Evolutionary conservation across 2,888 invertebrate genomes (phyloP), one percentile per base, ranked within the genome.

Genomic region (Agrochola circellaris): DNA sequence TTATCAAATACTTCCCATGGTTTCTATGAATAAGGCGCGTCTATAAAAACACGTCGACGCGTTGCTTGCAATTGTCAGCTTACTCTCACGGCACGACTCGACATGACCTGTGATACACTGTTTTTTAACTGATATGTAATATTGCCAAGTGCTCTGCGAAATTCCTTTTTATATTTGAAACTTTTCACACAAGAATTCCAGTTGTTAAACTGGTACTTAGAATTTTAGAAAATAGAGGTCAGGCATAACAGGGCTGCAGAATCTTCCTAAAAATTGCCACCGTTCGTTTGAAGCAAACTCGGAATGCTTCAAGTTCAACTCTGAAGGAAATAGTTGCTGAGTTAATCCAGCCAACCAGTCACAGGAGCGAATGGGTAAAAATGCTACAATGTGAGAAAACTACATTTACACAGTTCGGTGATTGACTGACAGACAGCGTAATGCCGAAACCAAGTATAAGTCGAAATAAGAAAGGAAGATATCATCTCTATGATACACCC

Each of bases 21-120:
- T 61, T 56, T 83, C 48, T 58, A 56, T 58, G 83, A 66, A 70
- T 26, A 83, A 70, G 48, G 56, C n/a, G 60, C 30, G 61, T 26
- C 70, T 20, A 78, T 70, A 81, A 83, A 80, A 81, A 77, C 68
- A 34, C 11, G 48, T 70, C 34, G 13, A 66, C 70, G 42, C 65
- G 11, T 77, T 83, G 64, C 58, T 70, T 34, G 83, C 80, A 77
- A 81, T 81, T 83, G 80, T 78, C 61, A 71, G 73, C 51, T 61
- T 62, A 58, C 84, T 82, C 84, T 82, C 84, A 84, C 84, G 84
- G 73, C 80, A 82, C 61, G 73, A 83, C 68, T 64, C 62, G n/a
- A 83, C 65, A 69, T 84, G 81, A 79, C 84, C 84, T 67, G 80
- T 73, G 73, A 79, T 66, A 81, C 68, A 69, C 60, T 61, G 64